Conservation (phyloP, 2,888 invertebrate genomes). For the Dasypolia templi region DNA sequence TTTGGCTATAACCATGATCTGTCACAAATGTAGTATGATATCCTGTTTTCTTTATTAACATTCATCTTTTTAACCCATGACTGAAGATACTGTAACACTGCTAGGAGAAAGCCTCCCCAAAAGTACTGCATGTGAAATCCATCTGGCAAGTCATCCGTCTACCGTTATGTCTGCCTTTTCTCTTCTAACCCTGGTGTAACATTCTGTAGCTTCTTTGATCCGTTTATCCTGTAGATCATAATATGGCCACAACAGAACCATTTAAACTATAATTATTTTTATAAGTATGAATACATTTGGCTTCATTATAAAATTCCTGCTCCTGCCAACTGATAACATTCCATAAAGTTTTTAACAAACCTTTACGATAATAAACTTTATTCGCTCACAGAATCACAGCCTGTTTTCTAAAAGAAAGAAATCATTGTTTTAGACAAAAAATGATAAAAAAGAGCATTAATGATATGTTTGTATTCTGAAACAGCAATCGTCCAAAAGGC, state of each 20-base stretch:
- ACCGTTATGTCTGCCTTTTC: background rate
- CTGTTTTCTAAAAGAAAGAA: slow-evolving; percentile 12
- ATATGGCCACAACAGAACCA: background rate
- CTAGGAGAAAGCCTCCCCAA: background rate
- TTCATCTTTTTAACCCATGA: background rate
- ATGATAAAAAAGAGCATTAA: slow-evolving; percentile 20
- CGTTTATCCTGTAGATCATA: background rate
- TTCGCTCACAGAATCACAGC: background rate
- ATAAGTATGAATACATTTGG: background rate
- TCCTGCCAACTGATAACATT: background rate
- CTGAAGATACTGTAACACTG: background rate
- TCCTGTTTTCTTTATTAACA: background rate
- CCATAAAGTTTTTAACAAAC: slow-evolving; percentile 1
- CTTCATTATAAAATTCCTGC: background rate
- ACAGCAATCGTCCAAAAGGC: slow-evolving; percentile 15
- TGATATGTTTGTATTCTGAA: slow-evolving; percentile 29
- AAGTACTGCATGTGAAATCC: background rate
- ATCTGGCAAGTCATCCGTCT: background rate
- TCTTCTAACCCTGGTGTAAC: background rate
- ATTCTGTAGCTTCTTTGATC: background rate
- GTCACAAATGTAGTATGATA: background rate
- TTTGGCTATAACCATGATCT: too few relatives aligned
- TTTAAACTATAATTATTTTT: background rate
- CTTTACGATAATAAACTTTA: background rate
- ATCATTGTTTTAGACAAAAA: slow-evolving; percentile 10